Base-by-base conservation (phyloP, 2,113 vertebrate species). In the Brachyhypopomus gauderio region DNA sequence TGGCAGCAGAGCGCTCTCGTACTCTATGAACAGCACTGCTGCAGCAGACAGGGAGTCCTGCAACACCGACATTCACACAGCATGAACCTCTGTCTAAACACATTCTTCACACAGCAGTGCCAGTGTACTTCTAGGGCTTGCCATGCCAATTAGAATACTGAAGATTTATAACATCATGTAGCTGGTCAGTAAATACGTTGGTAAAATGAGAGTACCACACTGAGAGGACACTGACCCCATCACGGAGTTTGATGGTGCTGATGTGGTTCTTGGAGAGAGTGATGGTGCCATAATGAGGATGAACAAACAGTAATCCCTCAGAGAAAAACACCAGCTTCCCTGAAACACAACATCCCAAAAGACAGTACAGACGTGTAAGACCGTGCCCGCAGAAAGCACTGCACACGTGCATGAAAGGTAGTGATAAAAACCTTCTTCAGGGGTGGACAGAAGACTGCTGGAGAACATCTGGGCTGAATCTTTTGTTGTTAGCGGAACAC, bases 241-340 rank as follows among this genome's bases (percentile, higher is more conserved):
- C 93, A 80, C 93, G 96, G 86, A 98, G 92, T 70, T 89, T 93
- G 85, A 97, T 74, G 52, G 88, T 91, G 66, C 76, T 90, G 92
- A 98, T 92, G 63, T 96, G 96, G 71, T 86, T 91, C 92, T 93
- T 96, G 75, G 95, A 89, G 86, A 98, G 88, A 75, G 93, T 91
- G 36, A 98, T 90, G 86, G 92, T 94, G 75, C 97, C 96, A 0
- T 92, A 93, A 83, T 91, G 95, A 75, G 93, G 92, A 79, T 96
- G 93, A 80, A 92, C 86, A 77, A 98, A 98, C 23, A 98, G 92
- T 83, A 99, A 85, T 27, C 97, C 97, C 55, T 94, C 91, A 0
- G 96, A 95, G 86, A 98, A 98, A 93, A 98, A 98, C 79, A 91
- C 84, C 11, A 98, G 69, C 88, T 95, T 98, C 23, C 96, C 97